Evolutionary conservation across 2,797 vertebrate species (phyloP), one percentile per base, ranked within the genome.

Genomic region (Catostomus latipinnis): DNA sequence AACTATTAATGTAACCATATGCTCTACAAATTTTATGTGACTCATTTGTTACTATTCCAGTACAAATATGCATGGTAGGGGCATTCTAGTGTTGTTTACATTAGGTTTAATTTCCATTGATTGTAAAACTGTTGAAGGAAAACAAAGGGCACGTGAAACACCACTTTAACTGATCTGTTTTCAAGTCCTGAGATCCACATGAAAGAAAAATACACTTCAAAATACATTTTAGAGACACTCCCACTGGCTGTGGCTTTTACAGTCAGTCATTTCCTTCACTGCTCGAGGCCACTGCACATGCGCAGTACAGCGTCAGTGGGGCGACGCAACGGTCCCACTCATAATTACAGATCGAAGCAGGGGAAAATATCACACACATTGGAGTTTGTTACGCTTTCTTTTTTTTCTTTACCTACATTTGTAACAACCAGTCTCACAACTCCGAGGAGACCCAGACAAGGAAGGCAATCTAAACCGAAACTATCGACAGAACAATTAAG

Each of bases 201-300:
- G 52, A 8, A 53, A 53, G 34, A 34, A 34, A 34, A 34, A 34
- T 34, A 34, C 34, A 34, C 4, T 34, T 34, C 34, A 34, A 34
- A 34, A 34, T 34, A 34, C 34, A 34, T 34, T 34, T 4, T 6
- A 11, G n/a, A 57, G 43, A 58, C 70, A 71, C 70, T 10, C 58
- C 58, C 12, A 76, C 45, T 53, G 4, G 7, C 10, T 4, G 16
- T 6, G 6, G 10, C 52, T 34, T 53, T 57, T 12, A 5, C 9
- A n/a, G 4, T 10, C 1, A 34, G 4, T 10, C 1, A 53, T 22
- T 49, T 14, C 18, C 16, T 10, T 18, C n/a, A 58, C 56, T 58
- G 56, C 56, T 14, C 6, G 57, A n/a, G 5, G 61, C 13, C 4
- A 61, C 22, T 6, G 76, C 66, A 57, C 76, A 78, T 53, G 76